Base-by-base conservation (phyloP, 2,888 invertebrate species). In the Synanthedon vespiformis region DNA sequence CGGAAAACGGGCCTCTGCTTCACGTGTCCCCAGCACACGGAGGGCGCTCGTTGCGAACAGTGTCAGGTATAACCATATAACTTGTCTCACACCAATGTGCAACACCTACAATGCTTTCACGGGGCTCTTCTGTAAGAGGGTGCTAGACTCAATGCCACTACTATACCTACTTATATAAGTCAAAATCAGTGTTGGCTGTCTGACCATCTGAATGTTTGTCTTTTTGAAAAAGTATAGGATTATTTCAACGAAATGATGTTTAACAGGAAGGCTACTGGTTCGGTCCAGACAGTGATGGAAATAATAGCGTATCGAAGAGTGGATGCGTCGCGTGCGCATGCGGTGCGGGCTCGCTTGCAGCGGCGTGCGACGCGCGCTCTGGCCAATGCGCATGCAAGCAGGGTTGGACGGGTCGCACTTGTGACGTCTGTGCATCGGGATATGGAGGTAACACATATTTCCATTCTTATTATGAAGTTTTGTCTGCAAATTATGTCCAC, bases 1-100 rank as follows among this genome's bases (percentile, higher is more conserved):
- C 89, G 91, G 47, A 80, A 89, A 61, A 94, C 94, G 0, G 99
- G 99, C 1, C 90, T 91, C 59, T 99, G 99, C 77, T 89, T 95
- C 53, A 92, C 92, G 48, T 98, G 98, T 70, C 91, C 89, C 4
- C 89, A 89, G 53, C 89, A 89, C 67, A 82, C 89, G 0, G 90
- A 90, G 68, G 90, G 93, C 40, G 92, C 91, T 74, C 88, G 90
- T 55, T 93, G 93, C 65, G 92, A 93, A 62, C 89, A 90, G 57
- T 88, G 86, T 60, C 75, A 86, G 77, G 86, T 82, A 48, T 14
- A n/a, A 34, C 34, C 8, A 34, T 34, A 34, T 49, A 12, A n/a
- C 18, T 14, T 34, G 34, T 34, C 10, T 16, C 49, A 2, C 22
- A n/a, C 47, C 5, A 12, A 11, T 34, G 6, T 27, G 27, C 27